Evolutionary conservation across 2,888 invertebrate species (phyloP).

Genomic region (Encarsia formosa): DNA sequence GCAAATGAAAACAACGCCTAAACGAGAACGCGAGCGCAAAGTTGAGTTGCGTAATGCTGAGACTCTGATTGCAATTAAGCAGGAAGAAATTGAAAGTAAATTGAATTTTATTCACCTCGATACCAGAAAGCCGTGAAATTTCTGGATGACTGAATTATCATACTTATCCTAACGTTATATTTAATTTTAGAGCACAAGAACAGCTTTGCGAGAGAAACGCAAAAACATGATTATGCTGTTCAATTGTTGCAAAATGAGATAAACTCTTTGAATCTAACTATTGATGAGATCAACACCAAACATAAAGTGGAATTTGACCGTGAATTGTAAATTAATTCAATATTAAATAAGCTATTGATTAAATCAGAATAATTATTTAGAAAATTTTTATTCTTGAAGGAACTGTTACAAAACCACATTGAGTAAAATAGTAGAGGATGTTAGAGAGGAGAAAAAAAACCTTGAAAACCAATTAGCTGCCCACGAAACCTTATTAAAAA

Average conservation of each 20-base stretch:
- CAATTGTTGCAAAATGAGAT: constrained; percentile 11
- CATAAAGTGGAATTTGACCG: constrained; percentile 8
- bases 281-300: constrained; percentile 5
- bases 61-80: not conserved
- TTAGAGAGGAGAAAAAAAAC: constrained; percentile 15
- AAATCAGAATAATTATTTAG: no score
- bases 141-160: no score
- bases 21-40: constrained; percentile 10
- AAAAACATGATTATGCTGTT: not conserved
- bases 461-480: constrained; percentile 15
- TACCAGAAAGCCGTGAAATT: no score
- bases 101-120: no score
- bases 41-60: constrained; percentile 14
- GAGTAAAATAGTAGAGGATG: constrained; percentile 7
- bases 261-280: constrained; percentile 1
- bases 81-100: constrained; percentile 14
- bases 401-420: constrained; percentile 8
- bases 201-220: not conserved
- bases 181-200: no score
- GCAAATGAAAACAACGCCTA: constrained; percentile 16
- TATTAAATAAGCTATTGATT: no score
- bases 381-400: constrained; percentile 4
- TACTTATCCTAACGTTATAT: no score
- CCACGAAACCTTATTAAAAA: constrained; percentile 11
- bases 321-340: constrained; percentile 19